Percentiles rank a stretch among this genome's conserved stretches.
Conservation (phyloP, 1,140 invertebrate genomes). For the Ephestia elutella region DNA sequence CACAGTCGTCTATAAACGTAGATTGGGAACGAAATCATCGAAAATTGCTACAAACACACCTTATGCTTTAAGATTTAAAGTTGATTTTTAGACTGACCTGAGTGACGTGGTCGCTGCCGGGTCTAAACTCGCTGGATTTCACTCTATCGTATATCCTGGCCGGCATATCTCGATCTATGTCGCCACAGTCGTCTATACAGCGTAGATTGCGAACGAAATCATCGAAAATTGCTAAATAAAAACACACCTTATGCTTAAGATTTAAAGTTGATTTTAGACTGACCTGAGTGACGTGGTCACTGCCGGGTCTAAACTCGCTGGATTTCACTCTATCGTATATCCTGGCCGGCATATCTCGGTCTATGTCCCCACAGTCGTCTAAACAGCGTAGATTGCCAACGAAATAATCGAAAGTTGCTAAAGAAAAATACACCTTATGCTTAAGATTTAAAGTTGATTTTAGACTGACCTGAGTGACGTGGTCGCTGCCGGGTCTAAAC, state of each 20-base stretch:
- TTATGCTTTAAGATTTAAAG: neutral
- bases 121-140: conserved; percentile 95
- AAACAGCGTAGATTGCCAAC: conserved; percentile 95
- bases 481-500: conserved; percentile 97
- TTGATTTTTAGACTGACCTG: conserved; percentile 74
- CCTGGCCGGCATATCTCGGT: conserved; percentile 91
- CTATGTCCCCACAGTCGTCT: conserved; percentile 95
- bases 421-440: conserved; percentile 14
- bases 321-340: conserved; percentile 97
- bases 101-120: conserved; percentile 97
- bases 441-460: too few species aligned
- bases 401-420: conserved; percentile 89
- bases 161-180: conserved; percentile 93
- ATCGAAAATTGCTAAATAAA: conserved; percentile 70
- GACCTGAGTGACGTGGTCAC: conserved; percentile 96
- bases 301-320: conserved; percentile 96
- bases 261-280: too few species aligned
- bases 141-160: conserved; percentile 97
- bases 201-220: conserved; percentile 98
- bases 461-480: conserved; percentile 87
- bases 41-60: conserved; percentile 65
- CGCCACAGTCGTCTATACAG: conserved; percentile 94
- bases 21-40: conserved; percentile 97
- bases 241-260: neutral
- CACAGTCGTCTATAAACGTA: conserved; percentile 94